These are phyloP conservation scores for Miichthys miiuy DNA, from an alignment of 2,797 vertebrate genomes.

Conservation along the genomic window DNA sequence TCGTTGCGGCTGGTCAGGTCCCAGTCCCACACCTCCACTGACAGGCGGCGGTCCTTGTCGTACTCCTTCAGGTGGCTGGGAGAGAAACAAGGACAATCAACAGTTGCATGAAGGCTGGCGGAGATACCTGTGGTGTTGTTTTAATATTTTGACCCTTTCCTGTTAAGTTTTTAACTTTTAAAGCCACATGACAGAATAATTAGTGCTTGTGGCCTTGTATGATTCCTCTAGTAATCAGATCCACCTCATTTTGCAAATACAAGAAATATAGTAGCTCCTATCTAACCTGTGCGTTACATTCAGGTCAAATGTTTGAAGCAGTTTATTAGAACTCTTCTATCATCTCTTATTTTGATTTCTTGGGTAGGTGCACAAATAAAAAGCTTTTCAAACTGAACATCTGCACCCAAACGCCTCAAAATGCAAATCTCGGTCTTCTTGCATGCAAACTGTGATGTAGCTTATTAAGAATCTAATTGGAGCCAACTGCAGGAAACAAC, in stretches of 20 bases:
- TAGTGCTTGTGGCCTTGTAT: neutral
- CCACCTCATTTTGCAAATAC: slow-evolving; percentile 10
- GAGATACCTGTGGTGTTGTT: neutral
- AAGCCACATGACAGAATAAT: neutral
- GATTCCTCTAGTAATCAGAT: neutral
- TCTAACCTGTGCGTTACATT: neutral
- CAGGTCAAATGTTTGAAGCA: neutral
- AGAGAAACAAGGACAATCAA: slow-evolving; percentile 29
- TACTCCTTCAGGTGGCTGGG: slow-evolving; percentile 91
- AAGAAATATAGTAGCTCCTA: neutral
- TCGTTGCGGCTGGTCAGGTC: slow-evolving; percentile 97
- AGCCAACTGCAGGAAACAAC: slow-evolving; percentile 58
- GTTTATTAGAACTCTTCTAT: neutral
- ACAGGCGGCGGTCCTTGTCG: slow-evolving; percentile 94
- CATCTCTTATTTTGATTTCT: slow-evolving; percentile 1
- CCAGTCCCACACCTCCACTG: slow-evolving; percentile 98
- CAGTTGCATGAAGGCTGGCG: neutral
- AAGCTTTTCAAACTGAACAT: slow-evolving; percentile 46
- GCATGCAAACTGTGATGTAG: slow-evolving; percentile 32
- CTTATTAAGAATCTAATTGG: slow-evolving; percentile 61
- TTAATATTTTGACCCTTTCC: neutral
- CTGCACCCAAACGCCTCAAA: slow-evolving; percentile 54
- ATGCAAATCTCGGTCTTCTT: slow-evolving; percentile 46
- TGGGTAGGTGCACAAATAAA: slow-evolving; percentile 18
- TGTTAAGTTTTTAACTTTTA: slow-evolving; percentile 6